Percentiles rank a stretch among this genome's conserved stretches.
Conservation (phyloP, 2,888 invertebrate genomes). For the Autographa gamma region DNA sequence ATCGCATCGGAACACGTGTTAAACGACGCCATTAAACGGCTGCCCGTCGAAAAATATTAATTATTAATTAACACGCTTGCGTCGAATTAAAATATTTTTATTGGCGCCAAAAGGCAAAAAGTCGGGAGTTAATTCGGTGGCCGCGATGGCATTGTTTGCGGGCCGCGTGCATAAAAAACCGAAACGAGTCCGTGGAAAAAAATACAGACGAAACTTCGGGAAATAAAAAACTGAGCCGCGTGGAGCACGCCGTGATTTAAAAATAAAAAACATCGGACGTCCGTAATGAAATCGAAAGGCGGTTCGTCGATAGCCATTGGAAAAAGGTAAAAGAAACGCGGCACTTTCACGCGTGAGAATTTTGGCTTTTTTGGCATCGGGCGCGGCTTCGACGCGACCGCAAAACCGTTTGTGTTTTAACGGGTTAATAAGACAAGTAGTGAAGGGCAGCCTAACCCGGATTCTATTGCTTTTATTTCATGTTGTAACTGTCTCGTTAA, state of each 20-base stretch:
- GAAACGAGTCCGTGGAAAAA: constrained; percentile 80
- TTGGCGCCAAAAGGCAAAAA: constrained; percentile 86
- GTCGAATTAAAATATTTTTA: constrained; percentile 88
- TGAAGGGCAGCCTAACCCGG: constrained; percentile 17
- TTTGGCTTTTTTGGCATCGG: constrained; percentile 82
- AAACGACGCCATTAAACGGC: constrained; percentile 84
- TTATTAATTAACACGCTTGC: constrained; percentile 86
- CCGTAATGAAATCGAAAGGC: constrained; percentile 89
- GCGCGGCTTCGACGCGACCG: constrained; percentile 64
- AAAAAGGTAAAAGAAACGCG: constrained; percentile 85
- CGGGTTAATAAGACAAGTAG: constrained; percentile 68
- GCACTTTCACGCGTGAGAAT: constrained; percentile 88
- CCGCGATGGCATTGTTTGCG: constrained; percentile 87
- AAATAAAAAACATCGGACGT: constrained; percentile 87
- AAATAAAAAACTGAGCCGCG: constrained; percentile 81
- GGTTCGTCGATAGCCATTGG: constrained; percentile 88
- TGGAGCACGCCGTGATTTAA: constrained; percentile 86
- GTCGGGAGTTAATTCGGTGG: constrained; percentile 87
- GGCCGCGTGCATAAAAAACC: constrained; percentile 85
- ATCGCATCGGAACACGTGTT: constrained; percentile 86
- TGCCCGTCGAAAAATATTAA: constrained; percentile 87
- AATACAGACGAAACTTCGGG: constrained; percentile 81
- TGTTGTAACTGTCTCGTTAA: constrained; percentile 14
- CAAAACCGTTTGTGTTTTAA: constrained; percentile 63
- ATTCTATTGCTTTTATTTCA: constrained; percentile 17